Conservation (phyloP, 2,113 vertebrate genomes). For the Mola mola region DNA sequence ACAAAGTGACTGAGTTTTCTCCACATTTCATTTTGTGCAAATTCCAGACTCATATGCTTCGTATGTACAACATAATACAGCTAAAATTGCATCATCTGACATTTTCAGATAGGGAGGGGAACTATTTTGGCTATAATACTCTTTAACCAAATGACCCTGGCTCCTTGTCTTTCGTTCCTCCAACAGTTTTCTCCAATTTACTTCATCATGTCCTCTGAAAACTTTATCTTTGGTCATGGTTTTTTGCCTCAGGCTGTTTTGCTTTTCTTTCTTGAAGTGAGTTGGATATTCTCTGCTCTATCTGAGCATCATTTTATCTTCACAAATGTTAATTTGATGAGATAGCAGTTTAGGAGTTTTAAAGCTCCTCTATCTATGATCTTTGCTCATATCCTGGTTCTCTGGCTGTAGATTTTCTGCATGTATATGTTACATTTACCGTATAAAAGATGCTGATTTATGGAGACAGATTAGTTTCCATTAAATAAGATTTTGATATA, state of each 20-base stretch:
- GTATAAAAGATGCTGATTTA: conserved; percentile 10
- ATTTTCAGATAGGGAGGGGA: conserved; percentile 65
- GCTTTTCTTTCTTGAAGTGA: conserved; percentile 51
- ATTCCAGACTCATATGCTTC: conserved; percentile 55
- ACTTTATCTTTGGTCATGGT: conserved; percentile 64
- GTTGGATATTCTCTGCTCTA: conserved; percentile 61
- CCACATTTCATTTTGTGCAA: conserved; percentile 63
- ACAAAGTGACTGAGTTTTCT: conserved; percentile 22
- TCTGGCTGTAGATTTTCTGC: conserved; percentile 59
- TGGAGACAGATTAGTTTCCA: conserved; percentile 26
- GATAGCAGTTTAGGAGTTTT: conserved; percentile 67
- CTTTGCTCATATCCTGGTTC: conserved; percentile 70
- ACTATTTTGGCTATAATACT: conserved; percentile 73
- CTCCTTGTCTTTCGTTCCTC: conserved; percentile 40
- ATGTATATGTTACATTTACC: conserved; percentile 19
- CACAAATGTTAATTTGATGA: conserved; percentile 77
- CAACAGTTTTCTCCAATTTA: conserved; percentile 38
- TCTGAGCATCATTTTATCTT: conserved; percentile 78
- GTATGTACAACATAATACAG: conserved; percentile 75
- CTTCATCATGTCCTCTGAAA: conserved; percentile 63
- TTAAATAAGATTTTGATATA: too few species aligned
- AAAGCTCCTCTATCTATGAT: conserved; percentile 71
- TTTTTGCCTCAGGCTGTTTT: conserved; percentile 56
- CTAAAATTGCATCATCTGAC: conserved; percentile 77
- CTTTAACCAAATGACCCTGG: conserved; percentile 71